phyloP scores from a whole-genome alignment of 2,113 vertebrate species.

The Lepus europaeus region DNA sequence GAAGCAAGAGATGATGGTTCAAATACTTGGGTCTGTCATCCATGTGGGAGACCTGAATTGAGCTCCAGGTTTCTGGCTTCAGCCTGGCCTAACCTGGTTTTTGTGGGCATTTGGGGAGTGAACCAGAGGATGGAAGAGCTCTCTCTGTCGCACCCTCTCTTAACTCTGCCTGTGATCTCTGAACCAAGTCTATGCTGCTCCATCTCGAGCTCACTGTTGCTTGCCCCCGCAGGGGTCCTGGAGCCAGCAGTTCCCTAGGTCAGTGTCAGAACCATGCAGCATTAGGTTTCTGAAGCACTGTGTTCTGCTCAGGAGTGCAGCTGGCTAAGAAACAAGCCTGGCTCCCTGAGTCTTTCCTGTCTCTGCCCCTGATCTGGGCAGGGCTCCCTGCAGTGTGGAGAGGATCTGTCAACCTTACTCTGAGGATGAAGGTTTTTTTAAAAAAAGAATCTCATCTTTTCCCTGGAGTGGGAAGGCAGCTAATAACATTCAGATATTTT shows the following conservation, averaged over 20 bases:
- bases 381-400: conserved; percentile 10
- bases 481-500: conserved; percentile 80
- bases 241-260: not conserved
- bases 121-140: too few species aligned
- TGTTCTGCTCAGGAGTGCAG: conserved; percentile 7
- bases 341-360: not conserved
- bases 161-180: not conserved
- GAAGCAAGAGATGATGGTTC: too few species aligned
- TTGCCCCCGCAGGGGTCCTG: too few species aligned
- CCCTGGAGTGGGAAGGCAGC: conserved; percentile 75
- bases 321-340: conserved; percentile 28
- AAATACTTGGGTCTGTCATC: too few species aligned
- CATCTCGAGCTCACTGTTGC: not conserved
- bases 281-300: conserved; percentile 29
- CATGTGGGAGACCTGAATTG: too few species aligned
- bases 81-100: too few species aligned
- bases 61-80: too few species aligned
- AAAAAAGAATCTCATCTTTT: conserved; percentile 56
- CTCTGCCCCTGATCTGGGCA: not conserved
- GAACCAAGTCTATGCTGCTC: not conserved
- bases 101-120: too few species aligned
- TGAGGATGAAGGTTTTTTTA: not conserved
- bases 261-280: not conserved
- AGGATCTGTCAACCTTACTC: conserved; percentile 51
- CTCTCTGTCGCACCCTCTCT: too few species aligned